Evolutionary conservation across 2,113 vertebrate species (phyloP).

Genomic region (Pteropus alecto): DNA sequence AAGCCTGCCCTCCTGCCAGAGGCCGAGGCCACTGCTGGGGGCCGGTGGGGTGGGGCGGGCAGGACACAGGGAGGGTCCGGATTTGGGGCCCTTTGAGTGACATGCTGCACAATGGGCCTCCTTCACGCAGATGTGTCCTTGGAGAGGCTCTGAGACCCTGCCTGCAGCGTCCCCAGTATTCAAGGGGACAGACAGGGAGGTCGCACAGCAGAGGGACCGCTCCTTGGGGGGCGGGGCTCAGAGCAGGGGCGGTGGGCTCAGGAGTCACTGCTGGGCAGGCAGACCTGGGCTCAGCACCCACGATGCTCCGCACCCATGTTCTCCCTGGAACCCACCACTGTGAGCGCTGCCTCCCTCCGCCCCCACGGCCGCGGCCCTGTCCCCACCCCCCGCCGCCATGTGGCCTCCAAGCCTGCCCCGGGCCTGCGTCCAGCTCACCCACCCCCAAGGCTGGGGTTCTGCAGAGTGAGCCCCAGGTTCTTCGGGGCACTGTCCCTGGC

Average conservation of each 20-base stretch:
- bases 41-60: fast-evolving
- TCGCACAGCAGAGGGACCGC: too few relatives aligned
- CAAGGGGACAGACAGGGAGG: not conserved
- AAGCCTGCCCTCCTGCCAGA: not conserved
- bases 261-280: too few relatives aligned
- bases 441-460: fast-evolving
- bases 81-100: fast-evolving
- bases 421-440: fast-evolving
- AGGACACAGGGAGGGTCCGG: fast-evolving
- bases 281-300: not conserved
- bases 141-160: not conserved
- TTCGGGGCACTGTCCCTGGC: not conserved
- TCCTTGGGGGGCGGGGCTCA: not conserved
- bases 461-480: fast-evolving
- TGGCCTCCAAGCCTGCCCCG: fast-evolving
- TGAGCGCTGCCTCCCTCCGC: fast-evolving
- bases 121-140: fast-evolving
- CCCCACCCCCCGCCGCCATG: fast-evolving
- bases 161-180: not conserved
- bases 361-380: too few relatives aligned
- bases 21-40: not conserved
- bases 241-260: not conserved
- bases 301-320: fast-evolving
- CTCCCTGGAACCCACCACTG: fast-evolving
- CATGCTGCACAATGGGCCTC: fast-evolving